These are phyloP conservation scores for Pseudachorutes palmiensis DNA, from an alignment of 1,140 invertebrate genomes.

Conservation along the genomic window DNA sequence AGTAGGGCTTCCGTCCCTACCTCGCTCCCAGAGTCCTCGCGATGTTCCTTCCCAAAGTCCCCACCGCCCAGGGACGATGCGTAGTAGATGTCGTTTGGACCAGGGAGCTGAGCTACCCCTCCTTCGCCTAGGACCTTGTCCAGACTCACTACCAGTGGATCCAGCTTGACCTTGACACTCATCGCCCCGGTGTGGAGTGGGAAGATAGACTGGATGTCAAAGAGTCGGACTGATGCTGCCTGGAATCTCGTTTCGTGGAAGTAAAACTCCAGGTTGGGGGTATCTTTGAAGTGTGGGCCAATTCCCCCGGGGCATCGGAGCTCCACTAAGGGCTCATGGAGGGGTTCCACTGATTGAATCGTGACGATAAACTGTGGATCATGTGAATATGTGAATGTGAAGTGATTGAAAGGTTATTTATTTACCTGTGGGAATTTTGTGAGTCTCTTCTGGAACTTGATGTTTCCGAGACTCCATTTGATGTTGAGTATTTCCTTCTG, in stretches of 20 bases:
- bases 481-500: conserved; percentile 29
- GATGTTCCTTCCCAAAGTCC: conserved; percentile 30
- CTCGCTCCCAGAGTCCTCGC: conserved; percentile 20
- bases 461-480: conserved; percentile 30
- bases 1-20: neutral
- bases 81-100: conserved; percentile 19
- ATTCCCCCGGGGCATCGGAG: conserved; percentile 24
- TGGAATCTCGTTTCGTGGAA: conserved; percentile 27
- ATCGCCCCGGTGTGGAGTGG: conserved; percentile 30
- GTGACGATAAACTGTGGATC: conserved; percentile 36
- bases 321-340: conserved; percentile 32
- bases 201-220: conserved; percentile 36
- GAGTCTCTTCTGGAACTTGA: conserved; percentile 35
- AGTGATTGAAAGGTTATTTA: too few species aligned
- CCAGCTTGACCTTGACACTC: conserved; percentile 31
- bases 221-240: conserved; percentile 33
- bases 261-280: conserved; percentile 21
- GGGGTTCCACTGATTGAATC: conserved; percentile 23
- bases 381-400: too few species aligned
- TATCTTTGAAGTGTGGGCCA: conserved; percentile 1
- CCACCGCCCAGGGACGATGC: neutral
- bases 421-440: conserved; percentile 29
- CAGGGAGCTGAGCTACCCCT: neutral
- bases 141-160: conserved; percentile 27
- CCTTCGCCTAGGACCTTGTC: conserved; percentile 20